Conservation (phyloP, 2,113 vertebrate genomes). For the Oceanodroma tethys region DNA sequence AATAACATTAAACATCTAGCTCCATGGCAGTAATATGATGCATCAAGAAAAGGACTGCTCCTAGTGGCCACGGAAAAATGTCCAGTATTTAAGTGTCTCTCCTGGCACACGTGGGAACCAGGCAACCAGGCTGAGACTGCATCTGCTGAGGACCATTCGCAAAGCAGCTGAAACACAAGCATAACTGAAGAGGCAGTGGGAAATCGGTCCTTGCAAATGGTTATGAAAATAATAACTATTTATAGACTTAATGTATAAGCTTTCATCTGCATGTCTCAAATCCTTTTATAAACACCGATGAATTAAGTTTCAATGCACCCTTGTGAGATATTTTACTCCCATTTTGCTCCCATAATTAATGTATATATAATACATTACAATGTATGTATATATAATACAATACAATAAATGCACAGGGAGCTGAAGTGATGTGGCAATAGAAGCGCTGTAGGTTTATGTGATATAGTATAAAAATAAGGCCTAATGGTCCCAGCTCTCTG, state of each 20-base stretch:
- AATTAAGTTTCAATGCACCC: not conserved
- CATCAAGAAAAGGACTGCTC: not conserved
- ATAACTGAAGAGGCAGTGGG: not conserved
- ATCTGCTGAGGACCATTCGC: not conserved
- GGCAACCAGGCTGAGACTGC: not conserved
- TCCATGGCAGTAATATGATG: not conserved
- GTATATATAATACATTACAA: too few species aligned
- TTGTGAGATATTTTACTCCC: not conserved
- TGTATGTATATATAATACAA: too few species aligned
- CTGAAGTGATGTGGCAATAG: not conserved
- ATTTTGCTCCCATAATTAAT: not conserved
- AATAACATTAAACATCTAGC: not conserved
- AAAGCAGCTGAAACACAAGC: not conserved
- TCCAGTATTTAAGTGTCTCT: not conserved
- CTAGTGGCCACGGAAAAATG: not conserved
- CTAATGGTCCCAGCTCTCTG: not conserved
- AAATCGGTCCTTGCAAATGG: not conserved
- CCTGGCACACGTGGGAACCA: not conserved
- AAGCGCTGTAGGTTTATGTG: not conserved
- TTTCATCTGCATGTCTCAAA: not conserved
- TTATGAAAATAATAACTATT: not conserved
- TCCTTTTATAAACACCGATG: not conserved
- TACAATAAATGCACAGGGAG: not conserved
- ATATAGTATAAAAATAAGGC: not conserved
- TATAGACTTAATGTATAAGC: not conserved